phyloP scores from a whole-genome alignment of 1,140 invertebrate genomes.

The Calosoma granatense region DNA sequence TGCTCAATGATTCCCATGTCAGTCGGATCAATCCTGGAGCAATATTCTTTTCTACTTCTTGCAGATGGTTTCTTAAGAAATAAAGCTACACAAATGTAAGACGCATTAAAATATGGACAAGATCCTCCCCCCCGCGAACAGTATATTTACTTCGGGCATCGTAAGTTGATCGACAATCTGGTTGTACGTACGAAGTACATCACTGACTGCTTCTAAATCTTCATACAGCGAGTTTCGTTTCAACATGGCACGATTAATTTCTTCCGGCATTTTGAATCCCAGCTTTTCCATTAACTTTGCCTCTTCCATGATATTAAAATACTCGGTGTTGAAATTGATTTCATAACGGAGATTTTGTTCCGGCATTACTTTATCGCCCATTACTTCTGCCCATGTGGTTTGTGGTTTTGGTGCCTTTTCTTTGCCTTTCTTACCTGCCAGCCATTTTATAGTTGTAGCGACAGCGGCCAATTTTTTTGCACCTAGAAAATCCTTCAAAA shows the following conservation, averaged over 20 bases:
- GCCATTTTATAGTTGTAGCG: constrained; percentile 33
- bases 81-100: constrained; percentile 40
- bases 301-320: constrained; percentile 65
- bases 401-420: constrained; percentile 34
- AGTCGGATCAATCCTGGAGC: constrained; percentile 68
- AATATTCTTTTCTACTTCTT: constrained; percentile 64
- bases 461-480: constrained; percentile 25
- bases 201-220: constrained; percentile 46
- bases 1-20: constrained; percentile 75
- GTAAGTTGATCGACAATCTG: constrained; percentile 45
- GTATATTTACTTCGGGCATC: constrained; percentile 40
- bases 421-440: constrained; percentile 25
- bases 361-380: constrained; percentile 48
- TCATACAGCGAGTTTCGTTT: constrained; percentile 55
- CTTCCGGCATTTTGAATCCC: constrained; percentile 56
- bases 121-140: neutral
- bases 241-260: constrained; percentile 56
- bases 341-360: constrained; percentile 53
- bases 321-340: constrained; percentile 51
- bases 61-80: constrained; percentile 54
- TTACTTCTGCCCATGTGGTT: constrained; percentile 53
- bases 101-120: neutral
- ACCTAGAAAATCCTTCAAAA: neutral
- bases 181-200: constrained; percentile 53
- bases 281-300: constrained; percentile 63